Conservation (phyloP, 1,140 invertebrate species). For the Sycophila sp. region DNA sequence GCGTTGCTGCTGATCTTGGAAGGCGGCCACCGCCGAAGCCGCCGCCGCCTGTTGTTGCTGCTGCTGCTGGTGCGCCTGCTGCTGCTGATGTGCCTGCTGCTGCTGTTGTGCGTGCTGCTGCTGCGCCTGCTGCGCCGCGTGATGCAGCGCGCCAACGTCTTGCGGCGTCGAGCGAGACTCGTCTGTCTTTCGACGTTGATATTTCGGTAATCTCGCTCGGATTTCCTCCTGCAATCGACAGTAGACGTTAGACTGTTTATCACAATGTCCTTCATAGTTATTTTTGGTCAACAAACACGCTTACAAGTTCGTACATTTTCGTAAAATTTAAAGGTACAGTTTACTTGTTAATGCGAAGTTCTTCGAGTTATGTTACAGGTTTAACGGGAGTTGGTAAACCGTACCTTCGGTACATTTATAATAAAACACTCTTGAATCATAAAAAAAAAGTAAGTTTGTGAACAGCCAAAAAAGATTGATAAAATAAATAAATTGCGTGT, state of each 20-base stretch:
- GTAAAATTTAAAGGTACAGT: too few relatives aligned
- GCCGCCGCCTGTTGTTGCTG: slow-evolving; percentile 52
- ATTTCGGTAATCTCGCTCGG: slow-evolving; percentile 79
- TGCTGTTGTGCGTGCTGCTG: slow-evolving; percentile 48
- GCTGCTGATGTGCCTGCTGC: slow-evolving; percentile 48
- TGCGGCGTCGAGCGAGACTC: slow-evolving; percentile 66
- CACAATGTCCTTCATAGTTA: neutral
- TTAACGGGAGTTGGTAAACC: too few relatives aligned
- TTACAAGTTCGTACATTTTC: too few relatives aligned
- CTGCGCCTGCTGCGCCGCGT: slow-evolving; percentile 60
- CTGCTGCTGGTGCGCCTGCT: slow-evolving; percentile 55
- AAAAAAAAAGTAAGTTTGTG: neutral
- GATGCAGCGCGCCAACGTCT: slow-evolving; percentile 65
- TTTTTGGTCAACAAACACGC: too few relatives aligned
- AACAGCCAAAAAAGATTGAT: neutral
- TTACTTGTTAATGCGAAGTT: too few relatives aligned
- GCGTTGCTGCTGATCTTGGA: slow-evolving; percentile 64
- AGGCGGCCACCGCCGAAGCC: slow-evolving; percentile 56
- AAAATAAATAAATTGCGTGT: too few relatives aligned
- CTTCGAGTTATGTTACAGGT: too few relatives aligned
- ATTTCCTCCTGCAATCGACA: slow-evolving; percentile 79
- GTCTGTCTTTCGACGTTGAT: slow-evolving; percentile 69
- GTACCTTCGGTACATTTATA: neutral
- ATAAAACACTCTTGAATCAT: neutral
- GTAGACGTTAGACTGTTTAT: neutral